Conservation (phyloP, 2,113 vertebrate genomes). For the Antechinus flavipes region DNA sequence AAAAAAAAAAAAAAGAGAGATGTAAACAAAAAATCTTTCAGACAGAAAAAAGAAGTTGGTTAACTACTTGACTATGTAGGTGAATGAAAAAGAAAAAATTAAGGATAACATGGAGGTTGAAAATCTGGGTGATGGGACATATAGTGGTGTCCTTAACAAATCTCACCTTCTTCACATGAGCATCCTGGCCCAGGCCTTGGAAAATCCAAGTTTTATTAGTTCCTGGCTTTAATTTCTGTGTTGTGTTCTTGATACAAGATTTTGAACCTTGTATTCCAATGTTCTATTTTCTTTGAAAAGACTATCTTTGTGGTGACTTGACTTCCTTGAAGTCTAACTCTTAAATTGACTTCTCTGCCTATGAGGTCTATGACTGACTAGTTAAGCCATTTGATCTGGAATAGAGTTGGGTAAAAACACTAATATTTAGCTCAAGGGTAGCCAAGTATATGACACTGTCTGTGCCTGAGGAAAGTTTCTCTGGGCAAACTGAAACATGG, state of each 20-base stretch:
- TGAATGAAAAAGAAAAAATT: not conserved
- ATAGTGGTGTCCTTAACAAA: not conserved
- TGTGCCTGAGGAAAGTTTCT: not conserved
- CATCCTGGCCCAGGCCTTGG: not conserved
- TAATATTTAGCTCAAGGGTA: not conserved
- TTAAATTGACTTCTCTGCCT: not conserved
- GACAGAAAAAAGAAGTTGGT: not conserved
- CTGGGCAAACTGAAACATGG: not conserved
- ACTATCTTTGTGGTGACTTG: not conserved
- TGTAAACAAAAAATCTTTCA: not conserved
- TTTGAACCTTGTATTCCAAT: not conserved
- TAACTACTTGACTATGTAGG: not conserved
- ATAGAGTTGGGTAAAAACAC: not conserved
- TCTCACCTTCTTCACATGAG: not conserved
- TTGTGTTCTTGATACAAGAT: not conserved
- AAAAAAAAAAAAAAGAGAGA: no score
- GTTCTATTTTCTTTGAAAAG: not conserved
- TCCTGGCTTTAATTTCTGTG: not conserved
- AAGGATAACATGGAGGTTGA: not conserved
- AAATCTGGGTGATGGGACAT: not conserved
- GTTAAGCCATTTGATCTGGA: not conserved
- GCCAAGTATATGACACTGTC: conserved; percentile 1
- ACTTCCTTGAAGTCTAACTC: not conserved
- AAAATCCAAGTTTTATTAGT: not conserved
- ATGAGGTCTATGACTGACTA: not conserved